phyloP scores from a whole-genome alignment of 2,113 vertebrate species.

The Reinhardtius hippoglossoides region DNA sequence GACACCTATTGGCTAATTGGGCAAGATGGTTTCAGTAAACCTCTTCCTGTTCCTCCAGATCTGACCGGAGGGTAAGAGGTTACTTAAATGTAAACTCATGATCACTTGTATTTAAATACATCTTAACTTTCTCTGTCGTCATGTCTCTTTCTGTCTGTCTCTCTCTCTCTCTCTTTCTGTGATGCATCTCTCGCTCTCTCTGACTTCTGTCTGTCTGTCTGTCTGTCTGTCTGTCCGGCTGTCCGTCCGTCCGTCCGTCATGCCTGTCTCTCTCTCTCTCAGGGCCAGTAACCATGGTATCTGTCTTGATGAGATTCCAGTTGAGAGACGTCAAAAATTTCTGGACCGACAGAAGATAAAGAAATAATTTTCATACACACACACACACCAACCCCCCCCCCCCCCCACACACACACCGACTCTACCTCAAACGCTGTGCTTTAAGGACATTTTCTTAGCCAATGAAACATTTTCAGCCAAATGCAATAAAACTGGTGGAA shows the following conservation, averaged over 20 bases:
- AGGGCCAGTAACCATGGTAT: conserved; percentile 89
- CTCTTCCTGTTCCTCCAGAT: conserved; percentile 73
- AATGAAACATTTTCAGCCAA: not conserved
- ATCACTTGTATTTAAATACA: not conserved
- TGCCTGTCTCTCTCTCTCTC: conserved; percentile 2
- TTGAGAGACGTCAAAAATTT: conserved; percentile 82
- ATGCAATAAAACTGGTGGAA: not conserved
- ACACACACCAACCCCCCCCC: too few species aligned
- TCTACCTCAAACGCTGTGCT: conserved; percentile 18
- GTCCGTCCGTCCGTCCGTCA: not conserved
- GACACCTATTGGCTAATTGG: conserved; percentile 75
- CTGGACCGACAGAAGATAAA: conserved; percentile 80
- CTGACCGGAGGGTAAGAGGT: conserved; percentile 58
- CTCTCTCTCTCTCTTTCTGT: conserved; percentile 2
- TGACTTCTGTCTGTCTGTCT: too few species aligned
- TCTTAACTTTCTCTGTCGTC: too few species aligned
- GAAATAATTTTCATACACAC: conserved; percentile 42
- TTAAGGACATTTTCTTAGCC: not conserved
- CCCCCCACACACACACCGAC: too few species aligned
- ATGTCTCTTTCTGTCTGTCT: not conserved
- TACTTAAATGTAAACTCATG: not conserved
- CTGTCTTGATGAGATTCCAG: conserved; percentile 87
- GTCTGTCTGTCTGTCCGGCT: not conserved
- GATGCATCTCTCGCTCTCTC: too few species aligned
- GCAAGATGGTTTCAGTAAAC: conserved; percentile 68